Conservation (phyloP, 2,797 vertebrate species). For the Discoglossus pictus region DNA sequence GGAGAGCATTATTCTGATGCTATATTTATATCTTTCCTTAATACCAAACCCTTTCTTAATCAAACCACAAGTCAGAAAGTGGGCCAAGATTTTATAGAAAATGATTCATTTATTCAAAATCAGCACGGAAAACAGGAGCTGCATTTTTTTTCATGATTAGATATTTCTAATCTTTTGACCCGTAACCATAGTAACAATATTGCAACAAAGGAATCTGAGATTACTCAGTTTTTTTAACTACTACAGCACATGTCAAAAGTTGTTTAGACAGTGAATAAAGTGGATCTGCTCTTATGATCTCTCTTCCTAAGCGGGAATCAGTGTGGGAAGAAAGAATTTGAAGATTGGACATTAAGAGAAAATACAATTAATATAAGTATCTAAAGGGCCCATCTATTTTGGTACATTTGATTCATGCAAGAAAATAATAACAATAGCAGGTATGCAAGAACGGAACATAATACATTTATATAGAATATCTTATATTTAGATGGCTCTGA, state of each 20-base stretch:
- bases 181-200: conserved; percentile 27
- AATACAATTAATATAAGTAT: neutral
- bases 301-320: neutral
- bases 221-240: conserved; percentile 18
- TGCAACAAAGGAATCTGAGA: conserved; percentile 10
- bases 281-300: neutral
- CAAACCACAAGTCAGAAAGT: conserved; percentile 8
- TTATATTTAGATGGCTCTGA: too few relatives aligned
- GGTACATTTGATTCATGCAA: too few relatives aligned
- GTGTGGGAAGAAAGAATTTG: neutral
- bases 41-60: neutral
- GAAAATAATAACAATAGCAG: too few relatives aligned
- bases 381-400: too few relatives aligned
- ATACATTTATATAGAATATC: too few relatives aligned
- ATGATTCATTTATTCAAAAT: conserved; percentile 17
- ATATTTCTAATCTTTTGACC: neutral
- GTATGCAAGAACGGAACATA: too few relatives aligned
- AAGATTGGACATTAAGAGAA: neutral
- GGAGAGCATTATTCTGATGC: neutral
- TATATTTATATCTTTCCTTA: conserved; percentile 5
- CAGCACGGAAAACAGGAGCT: conserved; percentile 5
- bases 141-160: conserved; percentile 1
- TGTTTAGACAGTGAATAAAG: conserved; percentile 2
- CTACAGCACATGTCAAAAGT: conserved; percentile 10
- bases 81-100: conserved; percentile 7